phyloP scores from a whole-genome alignment of 35 echinoderm and acorn worm species.

The Heliocidaris tuberculata region DNA sequence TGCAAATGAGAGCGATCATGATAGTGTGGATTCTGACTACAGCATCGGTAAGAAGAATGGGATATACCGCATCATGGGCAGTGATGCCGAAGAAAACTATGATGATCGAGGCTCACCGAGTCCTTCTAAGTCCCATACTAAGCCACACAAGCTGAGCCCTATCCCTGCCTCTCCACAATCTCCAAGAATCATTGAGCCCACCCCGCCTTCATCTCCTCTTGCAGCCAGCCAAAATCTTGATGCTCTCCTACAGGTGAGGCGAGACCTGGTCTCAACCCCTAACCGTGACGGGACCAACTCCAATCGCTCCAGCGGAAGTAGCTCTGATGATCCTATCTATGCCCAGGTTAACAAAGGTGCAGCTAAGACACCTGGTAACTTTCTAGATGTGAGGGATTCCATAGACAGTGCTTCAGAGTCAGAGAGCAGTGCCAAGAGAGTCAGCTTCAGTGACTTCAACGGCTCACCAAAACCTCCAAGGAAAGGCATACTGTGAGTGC shows the following conservation, averaged over 20 bases:
- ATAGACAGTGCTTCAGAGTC: constrained; percentile 41
- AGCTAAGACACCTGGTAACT: background rate
- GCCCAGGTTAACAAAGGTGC: constrained; percentile 60
- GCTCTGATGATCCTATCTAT: constrained; percentile 69
- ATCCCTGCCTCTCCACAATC: background rate
- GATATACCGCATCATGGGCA: constrained; percentile 41
- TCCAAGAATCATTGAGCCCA: constrained; percentile 8
- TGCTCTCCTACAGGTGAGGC: background rate
- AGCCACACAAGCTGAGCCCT: constrained; percentile 39
- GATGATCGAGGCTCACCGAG: background rate
- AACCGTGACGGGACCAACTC: background rate
- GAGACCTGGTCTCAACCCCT: background rate
- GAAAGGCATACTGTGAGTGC: constrained; percentile 69
- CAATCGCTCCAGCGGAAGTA: constrained; percentile 44
- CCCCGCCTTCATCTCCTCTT: constrained; percentile 38
- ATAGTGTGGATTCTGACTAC: constrained; percentile 33
- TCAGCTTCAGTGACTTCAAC: constrained; percentile 70
- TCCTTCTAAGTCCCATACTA: background rate
- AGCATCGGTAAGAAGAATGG: constrained; percentile 46
- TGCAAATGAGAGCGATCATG: constrained; percentile 46
- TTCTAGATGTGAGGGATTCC: constrained; percentile 32
- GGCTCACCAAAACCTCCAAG: constrained; percentile 48
- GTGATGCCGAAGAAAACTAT: background rate
- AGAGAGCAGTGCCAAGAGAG: constrained; percentile 66
- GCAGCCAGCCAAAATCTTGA: constrained; percentile 16